Base-by-base conservation (phyloP, 2,113 vertebrate genomes). In the Emydura subglobosa region DNA sequence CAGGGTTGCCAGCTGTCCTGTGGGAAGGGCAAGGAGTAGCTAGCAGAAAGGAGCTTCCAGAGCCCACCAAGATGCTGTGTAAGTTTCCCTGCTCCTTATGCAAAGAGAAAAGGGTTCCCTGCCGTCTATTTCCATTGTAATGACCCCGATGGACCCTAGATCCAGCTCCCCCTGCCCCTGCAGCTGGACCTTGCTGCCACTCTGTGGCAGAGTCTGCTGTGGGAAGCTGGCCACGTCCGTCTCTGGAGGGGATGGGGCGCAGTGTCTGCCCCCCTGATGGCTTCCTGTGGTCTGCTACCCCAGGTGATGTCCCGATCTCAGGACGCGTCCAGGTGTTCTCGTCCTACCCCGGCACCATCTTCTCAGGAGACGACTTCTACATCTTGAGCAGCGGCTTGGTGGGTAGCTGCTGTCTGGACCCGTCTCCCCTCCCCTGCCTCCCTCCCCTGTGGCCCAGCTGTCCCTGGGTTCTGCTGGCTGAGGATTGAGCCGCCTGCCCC, bases 341-440 rank as follows among this genome's bases (percentile, higher is more conserved):
- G 0, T 99, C 99, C 51, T 99, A 99, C 78, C 99, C 99, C 0
- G 99, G 99, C 82, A 97, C 98, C 34, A 99, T 99, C 91, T 99
- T 99, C 96, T 99, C 99, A 2, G 98, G 98, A 3, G 99, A 99
- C 57, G 99, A 99, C 97, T 99, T 99, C 98, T 99, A 99, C 94
- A 98, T 99, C 90, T 97, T 99, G 59, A 99, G 99, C 96, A 99
- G 98, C 0, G 98, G 99, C n/a, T 97, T 99, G 99, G 99, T 99
- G 96, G 99, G 99, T 98, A 44, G n/a, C 59, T 10, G 3, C 53
- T 61, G 10, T 10, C 14, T 47, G 24, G 19, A 19, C 42, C 8
- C 29, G 39, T 39, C 39, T 39, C 39, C 21, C 47, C 42, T 24
- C 34, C 81, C 34, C 31, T 25, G 74, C 29, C 10, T 22, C 65